Conservation (phyloP, 2,797 vertebrate genomes). For the Selene dorsalis region DNA sequence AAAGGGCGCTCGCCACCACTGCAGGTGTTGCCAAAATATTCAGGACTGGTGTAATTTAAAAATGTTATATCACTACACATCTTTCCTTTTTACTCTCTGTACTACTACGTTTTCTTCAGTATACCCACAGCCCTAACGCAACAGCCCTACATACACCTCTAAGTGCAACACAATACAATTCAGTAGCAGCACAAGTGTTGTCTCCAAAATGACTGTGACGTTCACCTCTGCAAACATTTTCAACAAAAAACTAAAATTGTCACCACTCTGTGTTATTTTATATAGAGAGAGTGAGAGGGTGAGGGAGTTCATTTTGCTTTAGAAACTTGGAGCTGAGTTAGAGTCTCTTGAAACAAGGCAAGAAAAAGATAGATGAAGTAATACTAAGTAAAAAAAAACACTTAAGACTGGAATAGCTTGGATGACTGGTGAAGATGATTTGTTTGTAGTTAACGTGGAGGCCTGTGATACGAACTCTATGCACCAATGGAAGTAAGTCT, state of each 20-base stretch:
- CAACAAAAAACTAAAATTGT: no score
- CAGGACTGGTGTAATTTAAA: background rate
- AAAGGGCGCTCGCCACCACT: background rate
- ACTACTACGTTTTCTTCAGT: background rate
- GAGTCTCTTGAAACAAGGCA: background rate
- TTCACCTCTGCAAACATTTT: background rate
- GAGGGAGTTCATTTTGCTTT: background rate
- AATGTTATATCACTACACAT: background rate
- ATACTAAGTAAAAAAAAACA: background rate
- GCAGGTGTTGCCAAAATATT: background rate
- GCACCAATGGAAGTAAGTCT: background rate
- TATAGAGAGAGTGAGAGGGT: no score
- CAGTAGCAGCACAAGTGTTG: background rate
- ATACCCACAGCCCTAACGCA: background rate
- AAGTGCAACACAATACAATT: background rate
- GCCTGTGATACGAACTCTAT: background rate
- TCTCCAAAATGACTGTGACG: background rate
- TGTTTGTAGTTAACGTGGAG: background rate
- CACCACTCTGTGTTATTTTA: no score
- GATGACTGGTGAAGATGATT: background rate
- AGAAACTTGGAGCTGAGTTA: no score
- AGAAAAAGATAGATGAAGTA: background rate
- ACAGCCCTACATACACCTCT: background rate
- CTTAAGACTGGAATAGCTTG: background rate
- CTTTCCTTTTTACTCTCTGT: background rate